A percentile compares a stretch with the other conserved stretches of the same genome.
phyloP scores from a whole-genome alignment of 2,888 invertebrate species.

The Yponomeuta cagnagella region DNA sequence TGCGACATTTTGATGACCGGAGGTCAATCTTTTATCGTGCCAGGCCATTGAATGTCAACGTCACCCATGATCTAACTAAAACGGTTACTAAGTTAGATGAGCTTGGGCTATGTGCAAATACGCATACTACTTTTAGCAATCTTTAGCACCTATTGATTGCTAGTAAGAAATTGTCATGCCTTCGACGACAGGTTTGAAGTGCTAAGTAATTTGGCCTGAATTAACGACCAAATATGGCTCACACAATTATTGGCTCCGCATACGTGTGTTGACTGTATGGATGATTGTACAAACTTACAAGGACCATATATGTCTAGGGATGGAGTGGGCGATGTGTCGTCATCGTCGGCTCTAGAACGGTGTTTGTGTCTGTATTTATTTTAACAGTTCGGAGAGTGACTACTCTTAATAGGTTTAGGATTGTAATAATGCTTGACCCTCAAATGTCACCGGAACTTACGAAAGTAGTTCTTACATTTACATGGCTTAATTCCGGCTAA shows the following conservation, averaged over 20 bases:
- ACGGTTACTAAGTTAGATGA: not conserved
- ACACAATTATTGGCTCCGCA: constrained; percentile 46
- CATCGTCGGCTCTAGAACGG: constrained; percentile 28
- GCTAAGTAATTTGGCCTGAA: constrained; percentile 32
- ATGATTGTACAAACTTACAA: not conserved
- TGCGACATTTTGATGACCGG: too few relatives aligned
- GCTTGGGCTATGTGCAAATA: not conserved
- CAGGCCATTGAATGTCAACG: too few relatives aligned
- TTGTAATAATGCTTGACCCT: not conserved
- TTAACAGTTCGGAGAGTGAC: not conserved
- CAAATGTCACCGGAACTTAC: not conserved
- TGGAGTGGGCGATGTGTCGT: constrained; percentile 50
- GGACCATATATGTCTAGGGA: constrained; percentile 21
- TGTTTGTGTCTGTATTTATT: constrained; percentile 1
- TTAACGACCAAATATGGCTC: constrained; percentile 37
- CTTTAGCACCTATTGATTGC: not conserved
- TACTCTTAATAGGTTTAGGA: not conserved
- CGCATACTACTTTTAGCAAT: not conserved
- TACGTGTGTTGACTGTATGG: constrained; percentile 27
- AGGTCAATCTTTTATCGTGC: too few relatives aligned
- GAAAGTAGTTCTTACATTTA: too few relatives aligned
- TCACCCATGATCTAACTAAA: not conserved
- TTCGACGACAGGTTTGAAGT: constrained; percentile 22
- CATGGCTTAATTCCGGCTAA: too few relatives aligned
- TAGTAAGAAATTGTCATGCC: constrained; percentile 18